Evolutionary conservation across 1,140 invertebrate species (phyloP).

Genomic region (Euura saliciscinereae): DNA sequence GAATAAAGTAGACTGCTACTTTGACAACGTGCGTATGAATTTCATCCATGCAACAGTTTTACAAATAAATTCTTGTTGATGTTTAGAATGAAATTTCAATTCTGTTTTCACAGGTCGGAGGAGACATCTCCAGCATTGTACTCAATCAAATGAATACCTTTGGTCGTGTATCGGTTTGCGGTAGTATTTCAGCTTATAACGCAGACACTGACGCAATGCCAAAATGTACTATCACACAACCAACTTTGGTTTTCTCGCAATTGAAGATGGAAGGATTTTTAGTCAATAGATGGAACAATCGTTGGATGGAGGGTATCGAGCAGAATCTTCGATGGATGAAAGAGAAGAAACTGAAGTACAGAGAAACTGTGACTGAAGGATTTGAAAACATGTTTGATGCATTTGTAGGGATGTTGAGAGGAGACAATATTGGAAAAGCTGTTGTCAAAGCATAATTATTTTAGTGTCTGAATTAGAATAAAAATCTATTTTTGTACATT

Average conservation of each 20-base stretch:
- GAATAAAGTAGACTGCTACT: constrained; percentile 63
- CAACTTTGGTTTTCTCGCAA: constrained; percentile 59
- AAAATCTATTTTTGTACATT: constrained; percentile 13
- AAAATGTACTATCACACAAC: constrained; percentile 60
- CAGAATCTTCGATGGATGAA: constrained; percentile 65
- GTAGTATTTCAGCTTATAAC: constrained; percentile 56
- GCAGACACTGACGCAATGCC: constrained; percentile 25
- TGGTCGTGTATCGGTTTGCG: constrained; percentile 69
- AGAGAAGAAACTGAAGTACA: constrained; percentile 66
- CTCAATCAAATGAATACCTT: constrained; percentile 53
- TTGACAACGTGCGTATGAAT: constrained; percentile 60
- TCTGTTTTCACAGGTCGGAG: constrained; percentile 49
- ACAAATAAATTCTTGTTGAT: too few relatives aligned
- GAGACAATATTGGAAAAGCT: constrained; percentile 70
- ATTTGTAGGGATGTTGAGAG: constrained; percentile 67
- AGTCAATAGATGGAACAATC: constrained; percentile 57
- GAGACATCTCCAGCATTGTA: constrained; percentile 49
- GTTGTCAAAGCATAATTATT: constrained; percentile 60
- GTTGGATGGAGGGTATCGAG: constrained; percentile 62
- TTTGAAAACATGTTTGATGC: constrained; percentile 71
- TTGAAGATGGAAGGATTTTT: constrained; percentile 69
- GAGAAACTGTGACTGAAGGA: constrained; percentile 67
- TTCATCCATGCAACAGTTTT: background rate
- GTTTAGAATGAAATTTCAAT: background rate
- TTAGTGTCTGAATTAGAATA: background rate